These are phyloP conservation scores for Tenthredo notha DNA, from an alignment of 2,888 invertebrate species.

Conservation along the genomic window DNA sequence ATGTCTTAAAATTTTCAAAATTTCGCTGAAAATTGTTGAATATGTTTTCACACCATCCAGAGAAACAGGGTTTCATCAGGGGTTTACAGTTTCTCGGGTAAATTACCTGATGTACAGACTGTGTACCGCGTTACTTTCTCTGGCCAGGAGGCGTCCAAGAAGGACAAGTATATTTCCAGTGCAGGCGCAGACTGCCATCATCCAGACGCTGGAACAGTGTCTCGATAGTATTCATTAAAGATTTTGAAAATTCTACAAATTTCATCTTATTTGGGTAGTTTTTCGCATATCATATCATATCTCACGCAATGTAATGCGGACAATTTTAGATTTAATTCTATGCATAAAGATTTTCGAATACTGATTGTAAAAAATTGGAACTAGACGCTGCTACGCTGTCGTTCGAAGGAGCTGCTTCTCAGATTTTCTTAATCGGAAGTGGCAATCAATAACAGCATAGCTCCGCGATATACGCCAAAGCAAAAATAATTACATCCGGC, in stretches of 20 bases:
- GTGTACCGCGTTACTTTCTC: conserved; percentile 81
- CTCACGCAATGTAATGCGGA: neutral
- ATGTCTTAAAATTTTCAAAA: neutral
- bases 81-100: neutral
- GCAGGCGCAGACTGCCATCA: conserved; percentile 82
- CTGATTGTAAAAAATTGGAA: neutral
- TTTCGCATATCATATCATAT: neutral
- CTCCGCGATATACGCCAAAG: neutral
- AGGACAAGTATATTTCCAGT: conserved; percentile 82
- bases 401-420: neutral
- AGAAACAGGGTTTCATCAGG: neutral
- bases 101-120: conserved; percentile 80
- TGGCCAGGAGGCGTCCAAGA: conserved; percentile 80
- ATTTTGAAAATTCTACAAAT: neutral
- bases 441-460: neutral
- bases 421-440: neutral
- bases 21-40: neutral
- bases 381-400: no score
- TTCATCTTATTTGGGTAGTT: neutral
- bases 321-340: neutral
- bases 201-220: conserved; percentile 80
- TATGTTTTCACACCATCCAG: neutral
- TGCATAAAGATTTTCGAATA: neutral
- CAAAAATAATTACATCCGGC: neutral
- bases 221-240: conserved; percentile 1